Base-by-base conservation (phyloP, 2,888 invertebrate species). In the Tetropium fuscum region DNA sequence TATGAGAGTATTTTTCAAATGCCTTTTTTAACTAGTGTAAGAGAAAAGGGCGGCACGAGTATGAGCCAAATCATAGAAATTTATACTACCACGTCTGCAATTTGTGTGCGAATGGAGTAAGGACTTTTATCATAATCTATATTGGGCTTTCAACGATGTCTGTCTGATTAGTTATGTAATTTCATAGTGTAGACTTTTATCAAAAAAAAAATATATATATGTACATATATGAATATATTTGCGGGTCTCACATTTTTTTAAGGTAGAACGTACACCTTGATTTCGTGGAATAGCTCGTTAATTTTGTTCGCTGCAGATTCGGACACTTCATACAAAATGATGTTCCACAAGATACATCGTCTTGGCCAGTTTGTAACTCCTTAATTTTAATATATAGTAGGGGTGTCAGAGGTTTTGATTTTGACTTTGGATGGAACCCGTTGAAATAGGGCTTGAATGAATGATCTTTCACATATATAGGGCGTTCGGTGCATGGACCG, bases 1-100 rank as follows among this genome's bases (percentile, higher is more conserved):
- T 70, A 67, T 66, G 69, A 63, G 74, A 71, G 76, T 80, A 80
- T 80, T 80, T 79, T 80, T 80, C 78, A 80, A 77, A 78, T 75
- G 76, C 76, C 77, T 77, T 79, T 78, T 78, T 79, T 74, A 75
- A 75, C 67, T 58, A 58, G 58, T 40, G 19, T 53, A 59, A 59
- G 54, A 55, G n/a, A n/a, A n/a, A 45, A 59, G 49, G 53, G 51
- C 53, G 38, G 44, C 30, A 53, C 44, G 41, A 43, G 32, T 57
- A 55, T 48, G 57, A 57, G 54, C 54, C 60, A 43, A 54, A 53
- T 59, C 49, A 43, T 49, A 58, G 38, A 59, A 63, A 41, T 63
- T 56, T 63, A 59, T 59, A 63, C 63, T 48, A 53, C 27, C 44
- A 55, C 53, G 32, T 49, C 48, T 55, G 43, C 45, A 59, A 20